These are phyloP conservation scores for Thaumetopoea pityocampa DNA, from an alignment of 1,140 invertebrate genomes.

Conservation along the genomic window DNA sequence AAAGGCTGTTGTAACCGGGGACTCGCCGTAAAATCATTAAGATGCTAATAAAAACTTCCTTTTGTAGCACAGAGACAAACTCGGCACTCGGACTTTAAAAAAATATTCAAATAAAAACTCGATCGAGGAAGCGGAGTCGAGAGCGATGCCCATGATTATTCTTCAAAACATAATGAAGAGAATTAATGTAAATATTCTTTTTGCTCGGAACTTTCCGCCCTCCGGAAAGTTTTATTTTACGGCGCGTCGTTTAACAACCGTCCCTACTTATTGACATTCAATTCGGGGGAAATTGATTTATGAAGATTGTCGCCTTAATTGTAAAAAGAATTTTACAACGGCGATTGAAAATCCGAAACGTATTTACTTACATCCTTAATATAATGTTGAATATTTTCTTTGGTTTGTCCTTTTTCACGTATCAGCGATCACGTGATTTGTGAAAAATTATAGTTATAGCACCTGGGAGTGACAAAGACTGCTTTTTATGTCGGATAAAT, in stretches of 20 bases:
- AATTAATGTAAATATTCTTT: slow-evolving; percentile 78
- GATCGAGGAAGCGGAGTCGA: slow-evolving; percentile 67
- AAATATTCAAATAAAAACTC: slow-evolving; percentile 78
- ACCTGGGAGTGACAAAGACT: too few relatives aligned
- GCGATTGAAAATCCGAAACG: slow-evolving; percentile 18
- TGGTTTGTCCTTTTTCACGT: too few relatives aligned
- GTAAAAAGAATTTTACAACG: slow-evolving; percentile 55
- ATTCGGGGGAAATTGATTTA: slow-evolving; percentile 76
- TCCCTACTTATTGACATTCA: slow-evolving; percentile 75
- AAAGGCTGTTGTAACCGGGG: slow-evolving; percentile 75
- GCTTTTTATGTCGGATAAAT: too few relatives aligned
- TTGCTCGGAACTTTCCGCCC: slow-evolving; percentile 65
- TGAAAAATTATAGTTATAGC: too few relatives aligned
- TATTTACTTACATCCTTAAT: too few relatives aligned
- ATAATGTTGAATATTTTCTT: too few relatives aligned
- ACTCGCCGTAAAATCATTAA: slow-evolving; percentile 77
- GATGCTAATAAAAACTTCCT: slow-evolving; percentile 77
- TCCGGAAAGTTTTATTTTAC: slow-evolving; percentile 75
- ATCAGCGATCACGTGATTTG: too few relatives aligned
- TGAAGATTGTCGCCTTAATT: slow-evolving; percentile 75
- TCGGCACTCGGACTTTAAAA: slow-evolving; percentile 58
- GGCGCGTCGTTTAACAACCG: slow-evolving; percentile 70
- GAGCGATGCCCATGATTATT: slow-evolving; percentile 74
- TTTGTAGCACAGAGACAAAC: slow-evolving; percentile 70
- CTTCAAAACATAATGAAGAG: slow-evolving; percentile 77